A percentile compares a stretch with the other conserved stretches of the same genome.
These are phyloP conservation scores for Ephestia elutella DNA, from an alignment of 1,140 invertebrate species.

Conservation along the genomic window DNA sequence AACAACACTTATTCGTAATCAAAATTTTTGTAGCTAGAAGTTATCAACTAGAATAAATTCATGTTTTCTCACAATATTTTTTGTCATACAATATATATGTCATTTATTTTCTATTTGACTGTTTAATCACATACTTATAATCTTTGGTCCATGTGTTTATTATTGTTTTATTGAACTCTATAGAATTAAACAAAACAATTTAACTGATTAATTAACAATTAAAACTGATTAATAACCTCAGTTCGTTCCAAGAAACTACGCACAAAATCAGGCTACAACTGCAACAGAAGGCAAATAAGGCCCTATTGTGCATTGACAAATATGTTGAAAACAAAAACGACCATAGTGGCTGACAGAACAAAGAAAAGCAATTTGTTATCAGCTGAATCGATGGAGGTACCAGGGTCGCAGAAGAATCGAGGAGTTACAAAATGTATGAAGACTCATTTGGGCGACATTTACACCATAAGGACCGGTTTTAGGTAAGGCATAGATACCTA, in stretches of 20 bases:
- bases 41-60: too few relatives aligned
- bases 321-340: constrained; percentile 29
- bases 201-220: background rate
- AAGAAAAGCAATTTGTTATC: constrained; percentile 66
- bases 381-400: constrained; percentile 56
- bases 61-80: too few relatives aligned
- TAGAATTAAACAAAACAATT: too few relatives aligned
- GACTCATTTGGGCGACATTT: constrained; percentile 1
- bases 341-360: constrained; percentile 45
- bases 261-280: background rate
- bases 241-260: background rate
- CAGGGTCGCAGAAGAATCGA: constrained; percentile 40
- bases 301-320: constrained; percentile 27
- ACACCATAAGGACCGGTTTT: background rate
- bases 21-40: too few relatives aligned
- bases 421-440: constrained; percentile 49
- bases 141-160: too few relatives aligned
- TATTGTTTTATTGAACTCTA: too few relatives aligned
- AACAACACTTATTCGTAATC: too few relatives aligned
- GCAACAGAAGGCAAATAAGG: background rate
- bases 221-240: background rate
- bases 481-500: too few relatives aligned
- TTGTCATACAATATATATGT: too few relatives aligned
- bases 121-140: too few relatives aligned
- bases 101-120: too few relatives aligned